phyloP scores from a whole-genome alignment of 2,113 vertebrate species.

The Sterna hirundo region DNA sequence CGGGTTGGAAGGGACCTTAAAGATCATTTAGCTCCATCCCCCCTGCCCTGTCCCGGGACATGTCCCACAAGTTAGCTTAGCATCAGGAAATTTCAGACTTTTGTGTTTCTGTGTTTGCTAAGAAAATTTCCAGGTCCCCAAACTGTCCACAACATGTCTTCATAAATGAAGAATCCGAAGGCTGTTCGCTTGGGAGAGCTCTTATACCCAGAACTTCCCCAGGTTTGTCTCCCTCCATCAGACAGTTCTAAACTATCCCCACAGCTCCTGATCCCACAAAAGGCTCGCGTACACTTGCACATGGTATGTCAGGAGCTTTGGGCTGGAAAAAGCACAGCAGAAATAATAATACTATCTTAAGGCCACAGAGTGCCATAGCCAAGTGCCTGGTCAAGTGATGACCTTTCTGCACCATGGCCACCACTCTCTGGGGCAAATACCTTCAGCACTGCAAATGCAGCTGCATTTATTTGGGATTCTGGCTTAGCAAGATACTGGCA shows the following conservation, averaged over 20 bases:
- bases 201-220: background rate
- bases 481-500: background rate
- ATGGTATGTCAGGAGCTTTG: background rate
- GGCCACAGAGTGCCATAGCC: accelerated
- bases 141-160: background rate
- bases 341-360: background rate
- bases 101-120: background rate
- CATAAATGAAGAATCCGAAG: background rate
- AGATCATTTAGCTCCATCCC: no score
- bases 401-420: background rate
- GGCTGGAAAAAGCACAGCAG: background rate
- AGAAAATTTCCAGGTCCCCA: background rate
- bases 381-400: background rate
- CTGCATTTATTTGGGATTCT: background rate
- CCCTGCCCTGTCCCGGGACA: no score
- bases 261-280: background rate
- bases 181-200: accelerated
- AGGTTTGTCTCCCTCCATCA: background rate
- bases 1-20: no score
- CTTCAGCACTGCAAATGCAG: background rate
- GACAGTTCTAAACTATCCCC: background rate
- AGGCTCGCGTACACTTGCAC: accelerated
- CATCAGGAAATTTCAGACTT: background rate
- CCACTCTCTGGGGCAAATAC: background rate
- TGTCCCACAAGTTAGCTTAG: background rate